Percentiles rank a stretch among this genome's conserved stretches.
Evolutionary conservation across 2,113 vertebrate species (phyloP).

Genomic region (Chaetodon auriga): DNA sequence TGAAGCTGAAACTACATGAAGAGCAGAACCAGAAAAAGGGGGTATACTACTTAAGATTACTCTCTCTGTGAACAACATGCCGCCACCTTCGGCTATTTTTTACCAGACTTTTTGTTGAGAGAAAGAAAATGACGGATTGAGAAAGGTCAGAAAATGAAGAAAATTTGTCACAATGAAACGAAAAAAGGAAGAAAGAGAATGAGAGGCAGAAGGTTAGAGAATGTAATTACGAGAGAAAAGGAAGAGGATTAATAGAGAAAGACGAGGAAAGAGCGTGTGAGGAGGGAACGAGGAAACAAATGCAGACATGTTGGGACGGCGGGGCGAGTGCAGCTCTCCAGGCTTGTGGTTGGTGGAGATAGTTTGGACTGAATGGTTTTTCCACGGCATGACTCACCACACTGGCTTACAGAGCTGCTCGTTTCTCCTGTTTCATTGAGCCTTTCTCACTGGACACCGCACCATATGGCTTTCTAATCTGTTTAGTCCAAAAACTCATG

Average conservation of each 20-base stretch:
- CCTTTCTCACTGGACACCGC: constrained; percentile 20
- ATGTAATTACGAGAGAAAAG: constrained; percentile 2
- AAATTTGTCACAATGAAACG: no score
- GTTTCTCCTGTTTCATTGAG: constrained; percentile 41
- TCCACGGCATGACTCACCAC: constrained; percentile 72
- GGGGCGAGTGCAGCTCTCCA: constrained; percentile 20
- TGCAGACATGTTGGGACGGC: constrained; percentile 8
- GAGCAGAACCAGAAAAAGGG: neutral
- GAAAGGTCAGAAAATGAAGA: neutral
- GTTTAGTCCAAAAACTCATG: neutral
- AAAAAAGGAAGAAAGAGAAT: neutral
- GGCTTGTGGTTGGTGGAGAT: constrained; percentile 44
- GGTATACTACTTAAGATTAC: no score
- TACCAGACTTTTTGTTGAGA: neutral
- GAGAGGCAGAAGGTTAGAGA: neutral
- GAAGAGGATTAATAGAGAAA: neutral
- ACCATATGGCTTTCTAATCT: constrained; percentile 47
- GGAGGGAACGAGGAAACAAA: neutral
- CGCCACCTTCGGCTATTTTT: no score
- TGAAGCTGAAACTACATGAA: neutral
- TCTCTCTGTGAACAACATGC: no score
- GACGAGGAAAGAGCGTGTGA: neutral
- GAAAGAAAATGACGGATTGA: neutral
- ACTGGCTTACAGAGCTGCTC: constrained; percentile 36
- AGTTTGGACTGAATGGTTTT: constrained; percentile 58